Conservation (phyloP, 92 coral and sea anemone genomes). For the Parazoanthus swiftii region DNA sequence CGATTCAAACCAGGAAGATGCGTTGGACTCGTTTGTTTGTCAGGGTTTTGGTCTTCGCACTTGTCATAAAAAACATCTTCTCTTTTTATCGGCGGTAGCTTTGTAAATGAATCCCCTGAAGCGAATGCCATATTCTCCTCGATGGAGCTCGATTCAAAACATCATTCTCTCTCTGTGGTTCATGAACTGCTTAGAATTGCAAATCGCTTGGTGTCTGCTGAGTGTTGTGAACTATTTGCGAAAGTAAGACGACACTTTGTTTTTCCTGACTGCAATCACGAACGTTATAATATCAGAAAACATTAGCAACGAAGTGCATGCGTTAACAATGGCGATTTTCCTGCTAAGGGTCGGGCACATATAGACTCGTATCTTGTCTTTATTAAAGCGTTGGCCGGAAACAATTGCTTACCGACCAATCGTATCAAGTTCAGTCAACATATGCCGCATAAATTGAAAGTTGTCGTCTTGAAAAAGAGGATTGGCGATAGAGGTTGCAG, state of each 20-base stretch:
- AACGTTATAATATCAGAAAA: neutral
- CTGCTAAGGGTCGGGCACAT: neutral
- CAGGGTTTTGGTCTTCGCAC: slow-evolving; percentile 32
- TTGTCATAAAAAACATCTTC: neutral
- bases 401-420: slow-evolving; percentile 2
- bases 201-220: neutral
- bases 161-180: neutral
- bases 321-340: slow-evolving; percentile 20
- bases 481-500: neutral
- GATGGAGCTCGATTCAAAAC: slow-evolving; percentile 1
- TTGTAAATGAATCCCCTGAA: slow-evolving; percentile 67
- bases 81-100: slow-evolving; percentile 79
- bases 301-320: slow-evolving; percentile 19
- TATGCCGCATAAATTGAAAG: neutral
- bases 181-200: neutral
- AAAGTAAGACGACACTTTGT: neutral
- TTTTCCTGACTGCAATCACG: neutral
- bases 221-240: neutral
- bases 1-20: slow-evolving; percentile 54
- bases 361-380: slow-evolving; percentile 6
- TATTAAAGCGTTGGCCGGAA: slow-evolving; percentile 11
- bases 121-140: slow-evolving; percentile 57
- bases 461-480: neutral
- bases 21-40: slow-evolving; percentile 22
- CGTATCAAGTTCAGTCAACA: neutral